These are phyloP conservation scores for Lasioglossum malachurum DNA, from an alignment of 2,888 invertebrate species.

Conservation along the genomic window DNA sequence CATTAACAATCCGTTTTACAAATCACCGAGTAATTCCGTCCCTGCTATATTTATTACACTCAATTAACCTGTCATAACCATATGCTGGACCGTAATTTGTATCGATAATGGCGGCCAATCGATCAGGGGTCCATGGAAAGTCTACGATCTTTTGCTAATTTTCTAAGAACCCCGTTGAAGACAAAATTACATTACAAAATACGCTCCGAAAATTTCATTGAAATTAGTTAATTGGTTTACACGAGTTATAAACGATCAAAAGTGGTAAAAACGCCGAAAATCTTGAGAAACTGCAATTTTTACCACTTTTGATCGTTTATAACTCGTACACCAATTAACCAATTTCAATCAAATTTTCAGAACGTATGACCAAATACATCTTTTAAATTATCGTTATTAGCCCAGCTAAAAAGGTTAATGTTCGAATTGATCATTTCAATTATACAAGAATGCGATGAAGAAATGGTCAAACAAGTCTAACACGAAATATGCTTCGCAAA, in stretches of 20 bases:
- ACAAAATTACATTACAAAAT: no score
- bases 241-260: no score
- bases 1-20: neutral
- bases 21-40: neutral
- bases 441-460: neutral
- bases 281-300: no score
- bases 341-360: no score
- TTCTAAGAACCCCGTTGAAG: neutral
- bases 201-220: no score
- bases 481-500: neutral
- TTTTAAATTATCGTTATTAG: no score
- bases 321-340: no score
- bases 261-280: no score
- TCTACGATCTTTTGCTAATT: neutral
- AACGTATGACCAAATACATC: no score
- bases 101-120: neutral
- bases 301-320: no score
- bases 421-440: neutral
- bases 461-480: neutral
- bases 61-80: neutral
- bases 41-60: neutral
- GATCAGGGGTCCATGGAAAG: neutral
- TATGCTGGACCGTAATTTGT: neutral
- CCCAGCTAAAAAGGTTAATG: no score
- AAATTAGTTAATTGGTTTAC: no score